A percentile compares a stretch with the other conserved stretches of the same genome.
Evolutionary conservation across 2,113 vertebrate genomes (phyloP).

Genomic region (Pelodiscus sinensis): DNA sequence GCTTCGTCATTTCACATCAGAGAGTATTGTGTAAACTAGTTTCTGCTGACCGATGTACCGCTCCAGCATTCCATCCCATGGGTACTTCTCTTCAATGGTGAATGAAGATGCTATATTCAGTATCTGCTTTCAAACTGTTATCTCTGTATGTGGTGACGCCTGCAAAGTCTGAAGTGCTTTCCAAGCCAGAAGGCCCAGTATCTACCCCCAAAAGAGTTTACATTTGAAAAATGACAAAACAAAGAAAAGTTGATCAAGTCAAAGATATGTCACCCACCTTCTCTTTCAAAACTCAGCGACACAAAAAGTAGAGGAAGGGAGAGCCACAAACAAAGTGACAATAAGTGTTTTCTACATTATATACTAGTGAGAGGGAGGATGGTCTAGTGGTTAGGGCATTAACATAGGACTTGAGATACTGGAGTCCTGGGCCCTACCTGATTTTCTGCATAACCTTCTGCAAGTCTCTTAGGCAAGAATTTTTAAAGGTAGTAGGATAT

Average conservation of each 20-base stretch:
- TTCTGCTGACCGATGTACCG: background rate
- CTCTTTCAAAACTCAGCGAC: background rate
- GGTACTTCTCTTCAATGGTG: background rate
- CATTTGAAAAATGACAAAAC: background rate
- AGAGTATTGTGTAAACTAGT: background rate
- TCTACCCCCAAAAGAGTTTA: background rate
- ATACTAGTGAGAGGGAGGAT: background rate
- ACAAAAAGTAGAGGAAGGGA: background rate
- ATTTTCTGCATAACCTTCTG: background rate
- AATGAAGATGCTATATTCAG: background rate
- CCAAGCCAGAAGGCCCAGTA: background rate
- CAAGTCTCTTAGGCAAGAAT: background rate
- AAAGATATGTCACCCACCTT: background rate
- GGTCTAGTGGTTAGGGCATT: background rate
- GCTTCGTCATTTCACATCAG: rapidly evolving
- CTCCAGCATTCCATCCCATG: background rate
- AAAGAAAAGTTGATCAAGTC: background rate
- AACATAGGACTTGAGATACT: background rate
- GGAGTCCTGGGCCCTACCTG: background rate
- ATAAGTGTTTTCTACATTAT: background rate
- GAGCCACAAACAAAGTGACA: background rate
- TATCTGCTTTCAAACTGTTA: background rate
- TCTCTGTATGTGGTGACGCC: background rate
- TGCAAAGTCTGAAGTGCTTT: rapidly evolving
- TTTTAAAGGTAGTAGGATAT: background rate